A percentile compares a stretch with the other conserved stretches of the same genome.
These are phyloP conservation scores for Hirudo medicinalis DNA, from an alignment of 1,140 invertebrate species.

Conservation along the genomic window DNA sequence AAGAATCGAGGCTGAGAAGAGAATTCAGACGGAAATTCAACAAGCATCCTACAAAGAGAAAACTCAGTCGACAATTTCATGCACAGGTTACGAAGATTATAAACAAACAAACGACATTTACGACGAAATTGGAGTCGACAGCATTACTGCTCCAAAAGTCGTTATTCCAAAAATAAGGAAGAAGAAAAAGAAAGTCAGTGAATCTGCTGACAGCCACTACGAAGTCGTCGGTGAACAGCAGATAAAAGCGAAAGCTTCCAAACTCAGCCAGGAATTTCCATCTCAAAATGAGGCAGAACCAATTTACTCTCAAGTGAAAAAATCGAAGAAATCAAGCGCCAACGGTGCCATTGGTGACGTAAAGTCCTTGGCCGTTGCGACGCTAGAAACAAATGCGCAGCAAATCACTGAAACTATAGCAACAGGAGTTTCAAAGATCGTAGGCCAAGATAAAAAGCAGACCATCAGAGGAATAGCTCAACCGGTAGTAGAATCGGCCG, in stretches of 20 bases:
- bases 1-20: no score
- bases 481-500: neutral
- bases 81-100: neutral
- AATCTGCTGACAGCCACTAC: neutral
- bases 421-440: neutral
- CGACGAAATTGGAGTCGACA: neutral
- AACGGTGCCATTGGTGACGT: neutral
- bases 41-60: neutral
- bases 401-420: slow-evolving; percentile 2
- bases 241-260: neutral
- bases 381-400: neutral
- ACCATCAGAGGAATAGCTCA: neutral
- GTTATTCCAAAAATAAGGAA: slow-evolving; percentile 9
- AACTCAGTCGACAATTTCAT: neutral
- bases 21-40: neutral
- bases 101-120: neutral
- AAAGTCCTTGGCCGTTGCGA: neutral
- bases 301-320: slow-evolving; percentile 4
- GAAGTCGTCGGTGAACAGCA: neutral
- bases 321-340: neutral
- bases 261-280: neutral
- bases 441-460: slow-evolving; percentile 4
- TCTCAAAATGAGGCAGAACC: neutral
- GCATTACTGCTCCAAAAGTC: neutral
- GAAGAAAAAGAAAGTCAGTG: neutral